These are phyloP conservation scores for Calidris pygmaea DNA, from an alignment of 2,113 vertebrate species.

Conservation along the genomic window DNA sequence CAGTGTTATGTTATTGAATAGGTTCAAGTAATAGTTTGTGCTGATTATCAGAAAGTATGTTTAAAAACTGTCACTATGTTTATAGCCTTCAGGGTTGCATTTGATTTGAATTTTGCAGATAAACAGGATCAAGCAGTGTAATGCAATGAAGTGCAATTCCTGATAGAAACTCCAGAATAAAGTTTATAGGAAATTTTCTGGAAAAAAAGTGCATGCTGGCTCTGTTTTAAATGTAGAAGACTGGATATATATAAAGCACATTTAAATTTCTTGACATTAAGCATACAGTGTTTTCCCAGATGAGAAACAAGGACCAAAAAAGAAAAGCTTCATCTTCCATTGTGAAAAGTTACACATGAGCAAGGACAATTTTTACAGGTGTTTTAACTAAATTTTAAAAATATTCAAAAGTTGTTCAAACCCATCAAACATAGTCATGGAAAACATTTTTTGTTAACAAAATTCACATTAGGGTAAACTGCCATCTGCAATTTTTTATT, in stretches of 20 bases:
- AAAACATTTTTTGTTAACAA: background rate
- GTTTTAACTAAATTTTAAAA: background rate
- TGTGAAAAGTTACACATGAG: background rate
- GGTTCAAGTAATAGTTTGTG: constrained; percentile 40
- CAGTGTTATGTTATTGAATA: constrained; percentile 28
- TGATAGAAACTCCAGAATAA: background rate
- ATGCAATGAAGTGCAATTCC: background rate
- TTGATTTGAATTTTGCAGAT: constrained; percentile 55
- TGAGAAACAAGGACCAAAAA: background rate
- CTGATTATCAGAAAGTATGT: constrained; percentile 45
- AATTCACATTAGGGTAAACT: background rate
- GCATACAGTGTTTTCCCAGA: background rate
- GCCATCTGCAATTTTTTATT: background rate
- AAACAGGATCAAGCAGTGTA: constrained; percentile 17
- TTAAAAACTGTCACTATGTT: constrained; percentile 39
- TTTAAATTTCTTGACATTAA: background rate
- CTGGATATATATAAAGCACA: background rate
- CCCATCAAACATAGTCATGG: background rate
- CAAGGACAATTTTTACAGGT: background rate
- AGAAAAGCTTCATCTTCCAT: background rate
- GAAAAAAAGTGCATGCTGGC: background rate
- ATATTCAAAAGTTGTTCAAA: background rate
- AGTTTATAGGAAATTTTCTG: background rate
- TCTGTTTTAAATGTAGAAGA: background rate
- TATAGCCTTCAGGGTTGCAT: constrained; percentile 15